Conservation (phyloP, 2,113 vertebrate genomes). For the Poecile atricapillus region DNA sequence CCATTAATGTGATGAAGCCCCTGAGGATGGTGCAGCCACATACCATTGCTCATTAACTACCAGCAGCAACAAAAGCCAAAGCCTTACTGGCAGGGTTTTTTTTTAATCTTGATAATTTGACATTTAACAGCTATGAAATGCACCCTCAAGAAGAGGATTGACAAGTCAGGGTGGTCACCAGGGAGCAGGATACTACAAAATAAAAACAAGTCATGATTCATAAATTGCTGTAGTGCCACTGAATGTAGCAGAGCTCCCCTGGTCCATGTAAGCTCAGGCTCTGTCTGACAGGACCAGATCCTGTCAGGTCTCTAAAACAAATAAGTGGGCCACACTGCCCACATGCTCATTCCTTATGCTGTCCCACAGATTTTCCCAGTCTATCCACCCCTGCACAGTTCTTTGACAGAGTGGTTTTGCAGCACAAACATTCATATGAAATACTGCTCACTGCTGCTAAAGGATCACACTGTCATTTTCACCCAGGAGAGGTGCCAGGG, state of each 20-base stretch:
- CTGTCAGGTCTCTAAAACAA: background rate
- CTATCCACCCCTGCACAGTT: background rate
- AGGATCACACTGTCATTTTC: background rate
- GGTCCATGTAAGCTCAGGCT: background rate
- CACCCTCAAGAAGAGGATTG: background rate
- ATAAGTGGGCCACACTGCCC: background rate
- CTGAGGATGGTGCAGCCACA: background rate
- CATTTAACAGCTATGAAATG: background rate
- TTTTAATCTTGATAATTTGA: background rate
- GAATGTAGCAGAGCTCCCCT: background rate
- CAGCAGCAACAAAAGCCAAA: background rate
- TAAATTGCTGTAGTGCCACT: background rate
- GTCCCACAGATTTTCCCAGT: background rate
- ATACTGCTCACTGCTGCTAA: background rate
- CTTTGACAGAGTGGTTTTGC: rapidly evolving
- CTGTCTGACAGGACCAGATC: background rate
- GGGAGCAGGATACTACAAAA: background rate
- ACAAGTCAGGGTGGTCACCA: background rate
- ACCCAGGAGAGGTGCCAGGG: background rate
- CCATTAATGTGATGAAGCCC: background rate
- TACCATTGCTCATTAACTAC: background rate
- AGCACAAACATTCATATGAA: background rate
- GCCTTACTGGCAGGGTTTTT: background rate
- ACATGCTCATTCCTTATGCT: background rate
- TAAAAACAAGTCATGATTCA: background rate